A percentile compares a stretch with the other conserved stretches of the same genome.
phyloP scores from a whole-genome alignment of 2,888 invertebrate genomes.

The Chaetoderma sp. region DNA sequence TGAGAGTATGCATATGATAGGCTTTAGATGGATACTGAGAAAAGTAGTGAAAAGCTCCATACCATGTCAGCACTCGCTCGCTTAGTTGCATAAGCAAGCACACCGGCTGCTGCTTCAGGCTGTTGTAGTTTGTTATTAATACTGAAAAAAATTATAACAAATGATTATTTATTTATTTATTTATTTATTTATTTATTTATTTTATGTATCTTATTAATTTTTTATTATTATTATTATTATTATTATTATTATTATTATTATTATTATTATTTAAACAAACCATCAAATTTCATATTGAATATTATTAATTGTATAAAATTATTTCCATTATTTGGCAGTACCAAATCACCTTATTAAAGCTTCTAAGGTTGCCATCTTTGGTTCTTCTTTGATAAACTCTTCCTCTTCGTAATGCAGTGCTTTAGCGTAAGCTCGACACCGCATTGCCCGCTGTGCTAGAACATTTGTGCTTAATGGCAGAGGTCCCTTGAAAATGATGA shows the following conservation, averaged over 20 bases:
- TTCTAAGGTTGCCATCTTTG: conserved; percentile 88
- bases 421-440: conserved; percentile 87
- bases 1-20: background rate
- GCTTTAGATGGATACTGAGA: background rate
- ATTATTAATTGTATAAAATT: too few species aligned
- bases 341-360: conserved; percentile 84
- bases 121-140: conserved; percentile 99
- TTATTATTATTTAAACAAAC: background rate
- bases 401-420: conserved; percentile 92
- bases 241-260: background rate
- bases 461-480: conserved; percentile 89
- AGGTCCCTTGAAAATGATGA: conserved; percentile 78
- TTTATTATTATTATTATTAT: background rate
- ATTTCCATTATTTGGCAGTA: too few species aligned
- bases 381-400: conserved; percentile 79
- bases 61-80: conserved; percentile 68
- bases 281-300: too few species aligned
- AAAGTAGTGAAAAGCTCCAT: too few species aligned
- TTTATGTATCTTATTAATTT: background rate
- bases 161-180: conserved; percentile 3
- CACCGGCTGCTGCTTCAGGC: conserved; percentile 96
- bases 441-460: conserved; percentile 93
- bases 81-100: conserved; percentile 87
- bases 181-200: background rate
- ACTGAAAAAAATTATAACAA: conserved; percentile 71